These are phyloP conservation scores for Serripes groenlandicus DNA, from an alignment of 2,888 invertebrate species.

Conservation along the genomic window DNA sequence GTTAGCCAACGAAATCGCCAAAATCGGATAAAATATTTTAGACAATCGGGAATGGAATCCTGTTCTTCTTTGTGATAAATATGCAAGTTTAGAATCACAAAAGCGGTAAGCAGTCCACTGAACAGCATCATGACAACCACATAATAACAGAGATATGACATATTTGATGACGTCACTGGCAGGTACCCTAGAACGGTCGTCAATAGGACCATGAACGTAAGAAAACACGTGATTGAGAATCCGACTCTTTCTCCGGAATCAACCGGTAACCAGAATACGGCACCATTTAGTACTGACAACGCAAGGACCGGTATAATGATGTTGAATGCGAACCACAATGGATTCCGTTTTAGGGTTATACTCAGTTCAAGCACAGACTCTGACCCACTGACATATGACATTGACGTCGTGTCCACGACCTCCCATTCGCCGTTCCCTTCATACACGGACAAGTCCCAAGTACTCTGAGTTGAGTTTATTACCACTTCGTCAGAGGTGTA, in stretches of 20 bases:
- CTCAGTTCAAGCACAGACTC: conserved; percentile 17
- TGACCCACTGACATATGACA: conserved; percentile 2
- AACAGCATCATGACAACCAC: conserved; percentile 54
- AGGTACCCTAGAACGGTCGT: conserved; percentile 50
- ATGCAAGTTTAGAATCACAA: conserved; percentile 41
- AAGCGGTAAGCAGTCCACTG: conserved; percentile 38
- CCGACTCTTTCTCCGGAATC: conserved; percentile 60
- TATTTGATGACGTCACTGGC: conserved; percentile 41
- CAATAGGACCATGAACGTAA: conserved; percentile 57
- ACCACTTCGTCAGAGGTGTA: conserved; percentile 14
- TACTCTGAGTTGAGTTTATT: neutral
- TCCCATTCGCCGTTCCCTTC: conserved; percentile 57
- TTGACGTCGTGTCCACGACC: conserved; percentile 35
- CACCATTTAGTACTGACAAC: conserved; percentile 36
- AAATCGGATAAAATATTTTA: conserved; percentile 19
- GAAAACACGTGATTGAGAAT: conserved; percentile 61
- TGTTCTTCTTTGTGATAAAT: conserved; percentile 43
- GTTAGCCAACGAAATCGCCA: conserved; percentile 8
- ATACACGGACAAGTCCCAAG: conserved; percentile 24
- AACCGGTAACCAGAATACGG: conserved; percentile 57
- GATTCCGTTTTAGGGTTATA: conserved; percentile 47
- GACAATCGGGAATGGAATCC: conserved; percentile 34
- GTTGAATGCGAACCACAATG: conserved; percentile 53
- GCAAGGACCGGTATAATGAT: conserved; percentile 50
- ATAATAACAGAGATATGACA: conserved; percentile 57